phyloP scores from a whole-genome alignment of 2,113 vertebrate genomes.

The Noctilio leporinus region DNA sequence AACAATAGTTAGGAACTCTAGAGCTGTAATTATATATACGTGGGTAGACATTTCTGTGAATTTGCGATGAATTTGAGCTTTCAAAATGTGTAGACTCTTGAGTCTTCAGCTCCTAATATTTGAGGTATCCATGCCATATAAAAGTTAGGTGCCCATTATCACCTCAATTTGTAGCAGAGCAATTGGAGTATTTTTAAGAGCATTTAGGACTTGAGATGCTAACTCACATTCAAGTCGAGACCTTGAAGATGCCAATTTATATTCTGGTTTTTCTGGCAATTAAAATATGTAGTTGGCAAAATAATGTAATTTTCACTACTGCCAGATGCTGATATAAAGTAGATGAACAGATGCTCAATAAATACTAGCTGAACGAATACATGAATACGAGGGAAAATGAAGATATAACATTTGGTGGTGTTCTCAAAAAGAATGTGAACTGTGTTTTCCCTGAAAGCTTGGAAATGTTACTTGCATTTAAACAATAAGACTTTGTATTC shows the following conservation, averaged over 20 bases:
- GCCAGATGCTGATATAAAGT: neutral
- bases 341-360: neutral
- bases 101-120: neutral
- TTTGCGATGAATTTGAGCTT: neutral
- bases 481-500: neutral
- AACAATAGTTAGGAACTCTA: constrained; percentile 25
- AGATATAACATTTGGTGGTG: neutral
- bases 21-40: neutral
- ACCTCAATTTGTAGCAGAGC: neutral
- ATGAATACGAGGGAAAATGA: neutral
- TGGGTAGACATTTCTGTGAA: neutral
- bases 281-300: neutral
- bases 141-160: neutral
- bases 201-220: neutral
- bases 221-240: neutral
- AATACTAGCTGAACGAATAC: neutral
- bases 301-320: neutral
- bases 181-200: neutral
- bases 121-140: neutral
- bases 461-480: neutral
- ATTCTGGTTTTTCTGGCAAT: neutral
- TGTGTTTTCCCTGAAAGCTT: neutral
- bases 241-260: neutral
- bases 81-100: neutral
- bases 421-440: neutral